A percentile compares a stretch with the other conserved stretches of the same genome.
phyloP scores from a whole-genome alignment of 2,797 vertebrate genomes.

The Podarcis lilfordi region DNA sequence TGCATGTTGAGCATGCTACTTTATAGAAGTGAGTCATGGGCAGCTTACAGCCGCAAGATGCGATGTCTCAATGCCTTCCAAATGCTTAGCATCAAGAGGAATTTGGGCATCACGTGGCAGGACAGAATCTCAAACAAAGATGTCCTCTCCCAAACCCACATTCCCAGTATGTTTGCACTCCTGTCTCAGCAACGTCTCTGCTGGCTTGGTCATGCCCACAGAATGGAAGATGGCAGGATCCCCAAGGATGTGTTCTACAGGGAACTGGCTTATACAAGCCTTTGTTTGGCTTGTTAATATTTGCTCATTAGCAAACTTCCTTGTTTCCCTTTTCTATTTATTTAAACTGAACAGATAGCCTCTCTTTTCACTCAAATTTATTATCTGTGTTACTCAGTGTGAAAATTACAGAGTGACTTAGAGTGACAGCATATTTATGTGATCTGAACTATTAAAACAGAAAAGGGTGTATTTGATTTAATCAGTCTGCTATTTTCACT shows the following conservation, averaged over 20 bases:
- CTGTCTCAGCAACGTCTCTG: too few species aligned
- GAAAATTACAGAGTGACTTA: background rate
- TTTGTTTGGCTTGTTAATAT: constrained; percentile 57
- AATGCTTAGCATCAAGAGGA: too few species aligned
- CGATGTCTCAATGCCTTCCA: too few species aligned
- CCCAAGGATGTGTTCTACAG: too few species aligned
- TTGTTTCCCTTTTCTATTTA: constrained; percentile 64
- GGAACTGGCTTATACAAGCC: background rate
- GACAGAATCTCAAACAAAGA: too few species aligned
- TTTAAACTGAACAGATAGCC: constrained; percentile 55
- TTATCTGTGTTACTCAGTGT: background rate
- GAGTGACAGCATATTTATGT: background rate
- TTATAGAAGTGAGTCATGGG: too few species aligned
- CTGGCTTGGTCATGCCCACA: too few species aligned
- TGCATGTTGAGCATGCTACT: background rate
- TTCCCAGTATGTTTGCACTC: too few species aligned
- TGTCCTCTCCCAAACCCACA: too few species aligned
- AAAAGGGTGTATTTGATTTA: background rate
- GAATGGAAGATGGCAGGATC: too few species aligned
- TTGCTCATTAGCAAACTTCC: constrained; percentile 65
- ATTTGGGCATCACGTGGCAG: too few species aligned
- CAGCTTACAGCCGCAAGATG: too few species aligned
- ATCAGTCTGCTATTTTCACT: background rate
- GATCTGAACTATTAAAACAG: background rate
- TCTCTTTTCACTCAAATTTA: background rate